These are phyloP conservation scores for Aphaenogaster ashmeadi DNA, from an alignment of 1,140 invertebrate species.

Conservation along the genomic window DNA sequence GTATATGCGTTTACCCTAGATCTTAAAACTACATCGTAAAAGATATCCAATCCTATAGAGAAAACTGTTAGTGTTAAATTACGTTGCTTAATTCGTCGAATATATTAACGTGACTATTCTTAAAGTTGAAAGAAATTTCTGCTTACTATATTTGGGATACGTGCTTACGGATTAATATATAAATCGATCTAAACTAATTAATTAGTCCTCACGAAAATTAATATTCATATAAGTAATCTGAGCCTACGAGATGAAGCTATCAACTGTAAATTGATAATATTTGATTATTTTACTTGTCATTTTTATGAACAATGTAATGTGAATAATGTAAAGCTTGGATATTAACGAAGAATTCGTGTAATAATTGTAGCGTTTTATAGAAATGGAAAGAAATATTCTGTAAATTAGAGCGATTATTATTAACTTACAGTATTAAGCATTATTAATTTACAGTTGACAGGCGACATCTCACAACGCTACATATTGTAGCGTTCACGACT, in stretches of 20 bases:
- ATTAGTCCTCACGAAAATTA: slow-evolving; percentile 7
- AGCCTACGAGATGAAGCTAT: slow-evolving; percentile 18
- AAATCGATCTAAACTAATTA: slow-evolving; percentile 1
- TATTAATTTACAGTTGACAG: slow-evolving; percentile 28
- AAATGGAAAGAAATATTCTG: neutral
- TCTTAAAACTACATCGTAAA: slow-evolving; percentile 7
- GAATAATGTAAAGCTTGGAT: neutral
- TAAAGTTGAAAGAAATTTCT: neutral
- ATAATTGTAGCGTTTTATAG: neutral
- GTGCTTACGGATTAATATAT: slow-evolving; percentile 9
- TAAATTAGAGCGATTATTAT: neutral
- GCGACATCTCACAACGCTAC: slow-evolving; percentile 12
- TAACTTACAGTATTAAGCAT: neutral
- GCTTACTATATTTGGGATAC: neutral
- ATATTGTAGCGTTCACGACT: neutral
- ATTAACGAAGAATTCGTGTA: neutral
- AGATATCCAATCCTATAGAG: neutral
- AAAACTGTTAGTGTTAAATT: slow-evolving; percentile 9
- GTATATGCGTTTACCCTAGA: slow-evolving; percentile 29
- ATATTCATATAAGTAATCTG: neutral
- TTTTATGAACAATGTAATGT: no score
- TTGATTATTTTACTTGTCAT: no score
- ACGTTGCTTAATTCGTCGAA: neutral
- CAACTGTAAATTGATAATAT: slow-evolving; percentile 15
- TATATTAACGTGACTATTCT: slow-evolving; percentile 5